Evolutionary conservation across 1,140 invertebrate species (phyloP), one percentile per base, ranked within the genome.

Genomic region (Drosophila saltans): DNA sequence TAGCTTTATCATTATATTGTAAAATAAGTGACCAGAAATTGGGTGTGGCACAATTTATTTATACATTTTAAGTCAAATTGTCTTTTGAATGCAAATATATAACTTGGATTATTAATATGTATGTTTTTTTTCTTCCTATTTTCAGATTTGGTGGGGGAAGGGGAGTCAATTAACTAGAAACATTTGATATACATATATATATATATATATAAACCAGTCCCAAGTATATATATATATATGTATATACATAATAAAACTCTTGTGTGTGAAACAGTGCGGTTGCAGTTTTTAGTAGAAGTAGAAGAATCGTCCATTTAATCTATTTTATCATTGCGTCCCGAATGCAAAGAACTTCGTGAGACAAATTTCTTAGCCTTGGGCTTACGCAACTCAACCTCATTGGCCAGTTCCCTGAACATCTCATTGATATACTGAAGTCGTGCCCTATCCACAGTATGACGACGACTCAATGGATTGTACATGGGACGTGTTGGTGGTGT

Each of bases 361-460:
- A 74, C 41, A 6, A 55, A 71, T 16, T 68, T 72, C 26, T 80
- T 80, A 10, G 45, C 63, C 67, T 59, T 72, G 1, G 58, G 55
- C 9, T 69, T 79, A 4, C 65, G 68, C 9, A 6, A 21, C 21
- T 76, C 69, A 7, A 52, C 33, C 28, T 80, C 81, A n/a, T 63
- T 26, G 45, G 57, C 40, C 39, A 69, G 45, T 2, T 76, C 60
- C 55, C 79, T 69, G 33, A 80, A 61, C 0, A 70, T 68, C n/a
- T 83, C 81, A 26, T 71, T 69, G 2, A 83, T 83, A 33, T 64
- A 83, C 41, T 83, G 69, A 2, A 83, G 58, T 1, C 81, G 81
- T 2, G 69, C 66, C 8, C 72, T 58, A 55, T 76, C 73, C 3
- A 83, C 81, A 1, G 68, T 48, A 10, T 70, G 69, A 45, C 81